Conservation (phyloP, 2,888 invertebrate species). For the Brachyptera risi region DNA sequence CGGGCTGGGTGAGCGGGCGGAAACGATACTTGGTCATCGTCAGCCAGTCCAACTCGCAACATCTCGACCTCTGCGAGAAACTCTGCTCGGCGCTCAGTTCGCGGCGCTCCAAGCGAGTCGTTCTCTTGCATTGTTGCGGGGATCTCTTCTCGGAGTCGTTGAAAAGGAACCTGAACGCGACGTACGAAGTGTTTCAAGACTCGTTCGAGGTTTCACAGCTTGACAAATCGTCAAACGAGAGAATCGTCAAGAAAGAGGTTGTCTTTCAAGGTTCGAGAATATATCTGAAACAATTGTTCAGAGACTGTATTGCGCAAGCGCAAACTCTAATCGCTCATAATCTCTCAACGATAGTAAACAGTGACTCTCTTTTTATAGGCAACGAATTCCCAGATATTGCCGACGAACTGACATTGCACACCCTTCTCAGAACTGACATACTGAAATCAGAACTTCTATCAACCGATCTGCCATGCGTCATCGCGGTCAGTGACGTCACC, state of each 20-base stretch:
- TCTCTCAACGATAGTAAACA: background rate
- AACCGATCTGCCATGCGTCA: background rate
- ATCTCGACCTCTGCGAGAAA: background rate
- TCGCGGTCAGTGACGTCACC: background rate
- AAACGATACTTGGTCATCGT: conserved; percentile 3
- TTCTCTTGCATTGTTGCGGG: background rate
- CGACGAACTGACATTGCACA: background rate
- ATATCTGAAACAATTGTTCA: background rate
- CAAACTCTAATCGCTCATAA: background rate
- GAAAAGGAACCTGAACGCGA: background rate
- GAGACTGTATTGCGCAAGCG: background rate
- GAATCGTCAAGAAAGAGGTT: background rate
- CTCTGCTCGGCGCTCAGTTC: background rate
- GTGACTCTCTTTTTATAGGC: background rate
- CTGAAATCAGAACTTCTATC: background rate
- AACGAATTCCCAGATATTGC: no score
- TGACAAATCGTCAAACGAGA: background rate
- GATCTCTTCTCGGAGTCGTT: background rate
- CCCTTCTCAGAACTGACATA: background rate
- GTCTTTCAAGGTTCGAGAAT: background rate
- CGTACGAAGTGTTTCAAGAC: conserved; percentile 5
- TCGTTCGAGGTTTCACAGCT: conserved; percentile 6
- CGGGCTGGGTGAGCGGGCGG: background rate
- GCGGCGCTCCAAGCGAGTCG: background rate
- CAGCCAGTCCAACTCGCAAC: background rate